A percentile compares a stretch with the other conserved stretches of the same genome.
These are phyloP conservation scores for Panulirus ornatus DNA, from an alignment of 1,140 invertebrate genomes.

Conservation along the genomic window DNA sequence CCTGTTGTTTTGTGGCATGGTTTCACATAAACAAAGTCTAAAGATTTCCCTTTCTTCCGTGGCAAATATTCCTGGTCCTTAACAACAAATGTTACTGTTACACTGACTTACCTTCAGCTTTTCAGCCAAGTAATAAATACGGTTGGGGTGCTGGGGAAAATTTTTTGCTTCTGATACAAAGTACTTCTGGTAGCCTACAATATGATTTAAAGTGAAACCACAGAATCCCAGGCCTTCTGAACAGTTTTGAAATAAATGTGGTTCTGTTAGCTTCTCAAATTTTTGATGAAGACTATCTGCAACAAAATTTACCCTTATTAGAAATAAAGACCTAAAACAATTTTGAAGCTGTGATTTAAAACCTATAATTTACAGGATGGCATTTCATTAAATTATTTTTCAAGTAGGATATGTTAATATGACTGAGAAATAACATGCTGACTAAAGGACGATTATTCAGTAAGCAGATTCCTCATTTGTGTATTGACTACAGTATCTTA, in stretches of 20 bases:
- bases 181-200: neutral
- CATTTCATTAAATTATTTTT: too few species aligned
- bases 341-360: too few species aligned
- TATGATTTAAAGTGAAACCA: neutral
- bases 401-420: too few species aligned
- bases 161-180: constrained; percentile 2
- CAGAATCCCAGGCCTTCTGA: constrained; percentile 42
- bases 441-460: too few species aligned
- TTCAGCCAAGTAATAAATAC: constrained; percentile 43
- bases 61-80: neutral
- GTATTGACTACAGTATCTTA: too few species aligned
- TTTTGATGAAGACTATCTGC: constrained; percentile 19
- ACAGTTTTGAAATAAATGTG: constrained; percentile 2
- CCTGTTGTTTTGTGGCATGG: too few species aligned
- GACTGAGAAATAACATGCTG: too few species aligned
- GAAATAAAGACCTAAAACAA: too few species aligned
- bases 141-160: constrained; percentile 29
- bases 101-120: constrained; percentile 4
- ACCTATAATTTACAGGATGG: too few species aligned
- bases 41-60: too few species aligned
- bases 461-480: too few species aligned
- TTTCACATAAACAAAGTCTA: too few species aligned
- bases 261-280: constrained; percentile 15
- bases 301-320: neutral
- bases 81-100: neutral